phyloP scores from a whole-genome alignment of 2,888 invertebrate genomes.

The Argyra leucocephala region DNA sequence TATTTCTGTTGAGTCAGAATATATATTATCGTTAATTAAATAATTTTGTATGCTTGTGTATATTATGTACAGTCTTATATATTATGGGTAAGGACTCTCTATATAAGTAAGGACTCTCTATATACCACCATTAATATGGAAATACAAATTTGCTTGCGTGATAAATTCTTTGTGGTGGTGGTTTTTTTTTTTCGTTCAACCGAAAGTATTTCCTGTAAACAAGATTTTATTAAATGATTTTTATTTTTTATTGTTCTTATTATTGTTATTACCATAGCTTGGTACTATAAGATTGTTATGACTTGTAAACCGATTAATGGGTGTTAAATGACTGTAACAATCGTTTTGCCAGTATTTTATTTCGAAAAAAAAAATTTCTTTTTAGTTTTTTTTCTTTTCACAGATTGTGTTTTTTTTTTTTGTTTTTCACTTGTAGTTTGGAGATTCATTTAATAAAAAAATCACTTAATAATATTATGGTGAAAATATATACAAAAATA shows the following conservation, averaged over 20 bases:
- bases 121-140: neutral
- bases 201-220: neutral
- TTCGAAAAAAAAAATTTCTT: neutral
- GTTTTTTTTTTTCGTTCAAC: neutral
- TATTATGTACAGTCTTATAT: too few relatives aligned
- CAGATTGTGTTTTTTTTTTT: neutral
- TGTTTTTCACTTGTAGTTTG: neutral
- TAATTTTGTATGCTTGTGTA: too few relatives aligned
- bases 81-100: too few relatives aligned
- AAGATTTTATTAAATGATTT: neutral
- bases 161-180: neutral
- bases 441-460: too few relatives aligned
- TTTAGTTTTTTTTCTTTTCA: neutral
- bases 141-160: slow-evolving; percentile 1
- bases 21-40: too few relatives aligned
- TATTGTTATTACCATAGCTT: too few relatives aligned
- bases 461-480: too few relatives aligned
- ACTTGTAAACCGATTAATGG: neutral
- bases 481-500: too few relatives aligned
- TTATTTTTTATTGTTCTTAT: neutral
- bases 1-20: too few relatives aligned
- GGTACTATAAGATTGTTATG: neutral
- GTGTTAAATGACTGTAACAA: neutral
- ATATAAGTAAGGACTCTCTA: too few relatives aligned
- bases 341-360: neutral